Evolutionary conservation across 2,113 vertebrate species (phyloP).

Genomic region (Ornithorhynchus anatinus): DNA sequence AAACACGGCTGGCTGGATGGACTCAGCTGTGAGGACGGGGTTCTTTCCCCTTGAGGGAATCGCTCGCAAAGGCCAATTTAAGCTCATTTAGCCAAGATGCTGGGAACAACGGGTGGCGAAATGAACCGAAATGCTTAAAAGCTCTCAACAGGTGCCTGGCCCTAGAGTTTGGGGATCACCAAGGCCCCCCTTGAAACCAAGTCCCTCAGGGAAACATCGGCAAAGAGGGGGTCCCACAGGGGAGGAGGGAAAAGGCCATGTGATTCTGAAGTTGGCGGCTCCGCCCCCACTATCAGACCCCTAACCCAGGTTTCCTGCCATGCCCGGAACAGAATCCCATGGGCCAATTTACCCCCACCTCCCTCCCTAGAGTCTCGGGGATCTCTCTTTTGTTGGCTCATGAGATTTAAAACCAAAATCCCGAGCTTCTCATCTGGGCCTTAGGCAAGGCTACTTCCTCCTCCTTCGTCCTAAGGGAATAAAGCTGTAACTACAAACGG

Average conservation of each 20-base stretch:
- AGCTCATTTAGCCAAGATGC: not conserved
- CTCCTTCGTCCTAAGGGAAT: not conserved
- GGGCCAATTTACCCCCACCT: no score
- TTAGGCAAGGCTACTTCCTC: not conserved
- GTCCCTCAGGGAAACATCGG: no score
- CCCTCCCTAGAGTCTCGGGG: no score
- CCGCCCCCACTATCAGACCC: no score
- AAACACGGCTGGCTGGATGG: not conserved
- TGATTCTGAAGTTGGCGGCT: no score
- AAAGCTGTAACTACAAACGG: not conserved
- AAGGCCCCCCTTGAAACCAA: no score
- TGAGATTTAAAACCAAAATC: not conserved
- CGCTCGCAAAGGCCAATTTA: not conserved
- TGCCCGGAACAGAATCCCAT: no score
- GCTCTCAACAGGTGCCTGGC: not conserved
- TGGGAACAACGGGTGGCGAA: not conserved
- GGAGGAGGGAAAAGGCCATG: not conserved
- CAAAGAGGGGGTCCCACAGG: not conserved
- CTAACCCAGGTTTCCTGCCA: no score
- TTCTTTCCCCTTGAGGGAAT: not conserved
- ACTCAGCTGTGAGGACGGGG: not conserved
- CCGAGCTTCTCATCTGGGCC: not conserved
- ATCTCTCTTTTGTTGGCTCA: no score
- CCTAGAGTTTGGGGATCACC: no score
- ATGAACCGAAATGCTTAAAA: not conserved